phyloP scores from a whole-genome alignment of 1,140 invertebrate species.

The Aphaenogaster floridana region DNA sequence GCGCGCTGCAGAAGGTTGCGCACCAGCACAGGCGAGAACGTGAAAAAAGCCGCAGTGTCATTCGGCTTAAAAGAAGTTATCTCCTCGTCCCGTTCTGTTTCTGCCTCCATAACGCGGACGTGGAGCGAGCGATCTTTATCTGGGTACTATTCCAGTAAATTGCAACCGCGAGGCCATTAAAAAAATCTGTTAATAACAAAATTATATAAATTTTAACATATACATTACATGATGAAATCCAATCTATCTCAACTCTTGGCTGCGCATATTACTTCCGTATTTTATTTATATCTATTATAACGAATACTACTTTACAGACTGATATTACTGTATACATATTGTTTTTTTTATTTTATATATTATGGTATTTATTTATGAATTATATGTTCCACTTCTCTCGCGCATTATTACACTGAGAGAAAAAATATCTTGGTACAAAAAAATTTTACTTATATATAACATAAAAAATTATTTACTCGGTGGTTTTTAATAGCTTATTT shows the following conservation, averaged over 20 bases:
- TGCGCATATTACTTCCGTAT: neutral
- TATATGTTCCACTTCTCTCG: neutral
- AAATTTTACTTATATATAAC: too few relatives aligned
- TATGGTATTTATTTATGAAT: neutral
- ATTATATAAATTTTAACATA: neutral
- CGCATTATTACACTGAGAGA: neutral
- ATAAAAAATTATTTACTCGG: too few relatives aligned
- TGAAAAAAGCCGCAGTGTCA: conserved; percentile 33
- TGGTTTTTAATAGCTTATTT: too few relatives aligned
- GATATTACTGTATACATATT: neutral
- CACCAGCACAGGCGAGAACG: neutral
- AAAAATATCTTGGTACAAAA: too few relatives aligned
- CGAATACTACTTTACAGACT: neutral
- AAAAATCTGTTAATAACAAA: conserved; percentile 1
- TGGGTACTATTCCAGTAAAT: neutral
- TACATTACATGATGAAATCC: neutral
- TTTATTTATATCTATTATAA: neutral
- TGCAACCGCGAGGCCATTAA: neutral
- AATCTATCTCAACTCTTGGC: neutral
- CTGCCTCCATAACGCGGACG: neutral
- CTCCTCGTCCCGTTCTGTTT: conserved; percentile 1
- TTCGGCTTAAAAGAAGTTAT: conserved; percentile 43
- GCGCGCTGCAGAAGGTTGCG: conserved; percentile 12
- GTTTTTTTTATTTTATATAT: neutral
- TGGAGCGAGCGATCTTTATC: neutral